Evolutionary conservation across 2,888 invertebrate species (phyloP).

Genomic region (Trichopria drosophilae): DNA sequence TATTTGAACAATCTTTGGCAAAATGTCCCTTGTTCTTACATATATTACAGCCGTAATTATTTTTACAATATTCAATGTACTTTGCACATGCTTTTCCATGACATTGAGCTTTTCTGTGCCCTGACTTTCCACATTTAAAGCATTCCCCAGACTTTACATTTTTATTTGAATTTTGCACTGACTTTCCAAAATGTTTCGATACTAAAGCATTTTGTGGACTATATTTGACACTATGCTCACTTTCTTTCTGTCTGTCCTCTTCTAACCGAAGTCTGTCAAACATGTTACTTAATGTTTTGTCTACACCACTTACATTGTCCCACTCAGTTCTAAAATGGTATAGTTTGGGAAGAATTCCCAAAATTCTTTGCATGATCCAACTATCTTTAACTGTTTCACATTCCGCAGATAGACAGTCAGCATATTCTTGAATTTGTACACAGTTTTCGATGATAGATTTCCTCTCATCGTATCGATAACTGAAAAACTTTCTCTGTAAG

Average conservation of each 20-base stretch:
- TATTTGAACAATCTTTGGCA: slow-evolving; percentile 13
- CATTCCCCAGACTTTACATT: neutral
- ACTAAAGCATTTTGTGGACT: slow-evolving; percentile 6
- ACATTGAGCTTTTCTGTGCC: slow-evolving; percentile 11
- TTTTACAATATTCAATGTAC: slow-evolving; percentile 13
- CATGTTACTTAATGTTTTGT: too few species aligned
- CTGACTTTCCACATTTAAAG: slow-evolving; percentile 12
- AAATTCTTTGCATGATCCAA: slow-evolving; percentile 35
- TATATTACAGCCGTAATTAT: slow-evolving; percentile 10
- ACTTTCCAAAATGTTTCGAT: neutral
- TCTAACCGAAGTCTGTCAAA: too few species aligned
- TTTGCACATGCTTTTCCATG: slow-evolving; percentile 13
- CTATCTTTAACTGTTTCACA: slow-evolving; percentile 33
- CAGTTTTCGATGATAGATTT: slow-evolving; percentile 26
- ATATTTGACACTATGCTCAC: too few species aligned
- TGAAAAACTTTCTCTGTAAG: slow-evolving; percentile 33
- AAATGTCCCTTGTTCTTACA: slow-evolving; percentile 15
- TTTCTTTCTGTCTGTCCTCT: too few species aligned
- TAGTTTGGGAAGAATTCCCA: slow-evolving; percentile 33
- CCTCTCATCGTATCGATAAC: slow-evolving; percentile 26
- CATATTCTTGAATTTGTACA: slow-evolving; percentile 29
- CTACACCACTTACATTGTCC: slow-evolving; percentile 35
- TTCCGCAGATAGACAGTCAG: slow-evolving; percentile 30
- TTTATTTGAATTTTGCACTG: neutral
- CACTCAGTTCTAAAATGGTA: slow-evolving; percentile 37